A percentile compares a stretch with the other conserved stretches of the same genome.
Evolutionary conservation across 1,140 invertebrate genomes (phyloP).

Genomic region (Nilaparvata lugens): DNA sequence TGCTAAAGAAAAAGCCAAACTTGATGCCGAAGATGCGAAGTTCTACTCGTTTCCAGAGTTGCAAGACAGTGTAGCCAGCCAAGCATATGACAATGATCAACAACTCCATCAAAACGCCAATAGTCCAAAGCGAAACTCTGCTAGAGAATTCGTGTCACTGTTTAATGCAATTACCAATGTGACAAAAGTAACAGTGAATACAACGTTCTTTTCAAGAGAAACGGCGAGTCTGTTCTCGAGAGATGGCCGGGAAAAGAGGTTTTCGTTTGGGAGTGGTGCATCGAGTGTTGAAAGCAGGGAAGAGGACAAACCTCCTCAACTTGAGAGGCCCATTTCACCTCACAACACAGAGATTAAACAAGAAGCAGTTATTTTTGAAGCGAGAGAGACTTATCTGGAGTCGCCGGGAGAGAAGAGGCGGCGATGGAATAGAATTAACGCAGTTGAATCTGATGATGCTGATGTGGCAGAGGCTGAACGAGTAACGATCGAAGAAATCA

Average conservation of each 20-base stretch:
- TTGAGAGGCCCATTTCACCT: not conserved
- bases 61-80: constrained; percentile 32
- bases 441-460: not conserved
- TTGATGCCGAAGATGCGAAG: constrained; percentile 32
- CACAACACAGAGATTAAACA: not conserved
- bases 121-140: constrained; percentile 35
- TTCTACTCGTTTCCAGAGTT: constrained; percentile 30
- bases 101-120: constrained; percentile 21
- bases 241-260: constrained; percentile 21
- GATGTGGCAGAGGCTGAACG: not conserved
- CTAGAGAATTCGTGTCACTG: constrained; percentile 49
- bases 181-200: constrained; percentile 44
- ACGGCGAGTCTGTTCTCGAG: constrained; percentile 19
- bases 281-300: not conserved
- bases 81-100: constrained; percentile 29
- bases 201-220: constrained; percentile 35
- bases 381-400: constrained; percentile 8
- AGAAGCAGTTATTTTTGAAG: constrained; percentile 11
- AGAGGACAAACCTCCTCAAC: not conserved
- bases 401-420: constrained; percentile 7
- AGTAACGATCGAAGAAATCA: constrained; percentile 26
- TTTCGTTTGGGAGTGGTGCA: constrained; percentile 15
- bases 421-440: not conserved
- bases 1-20: constrained; percentile 32
- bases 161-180: constrained; percentile 52